These are phyloP conservation scores for Ceratina calcarata DNA, from an alignment of 1,140 invertebrate species.

Conservation along the genomic window DNA sequence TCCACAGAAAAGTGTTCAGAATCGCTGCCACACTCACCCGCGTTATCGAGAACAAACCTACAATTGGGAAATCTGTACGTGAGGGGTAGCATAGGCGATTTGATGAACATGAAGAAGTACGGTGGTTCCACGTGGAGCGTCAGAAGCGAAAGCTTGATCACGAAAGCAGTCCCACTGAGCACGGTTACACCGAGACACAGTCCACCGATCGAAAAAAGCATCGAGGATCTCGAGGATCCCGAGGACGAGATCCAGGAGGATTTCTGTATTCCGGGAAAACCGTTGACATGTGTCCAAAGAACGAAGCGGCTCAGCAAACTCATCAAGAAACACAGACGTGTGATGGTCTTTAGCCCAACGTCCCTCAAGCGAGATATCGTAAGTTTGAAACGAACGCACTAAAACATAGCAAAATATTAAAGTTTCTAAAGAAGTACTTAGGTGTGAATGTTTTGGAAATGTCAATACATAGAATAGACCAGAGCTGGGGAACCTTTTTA, in stretches of 20 bases:
- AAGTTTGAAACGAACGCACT: conserved; percentile 22
- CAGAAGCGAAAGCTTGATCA: conserved; percentile 84
- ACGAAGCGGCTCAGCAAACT: conserved; percentile 85
- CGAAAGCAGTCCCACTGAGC: conserved; percentile 85
- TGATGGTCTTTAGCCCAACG: conserved; percentile 49
- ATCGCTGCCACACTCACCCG: conserved; percentile 81
- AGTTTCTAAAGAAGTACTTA: too few relatives aligned
- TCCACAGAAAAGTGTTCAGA: conserved; percentile 80
- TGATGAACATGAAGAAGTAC: conserved; percentile 88
- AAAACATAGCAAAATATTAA: too few relatives aligned
- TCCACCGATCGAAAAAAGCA: conserved; percentile 67
- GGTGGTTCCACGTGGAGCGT: conserved; percentile 86
- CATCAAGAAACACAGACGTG: conserved; percentile 79
- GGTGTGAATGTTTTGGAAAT: too few relatives aligned
- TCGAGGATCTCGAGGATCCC: conserved; percentile 73
- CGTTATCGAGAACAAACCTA: conserved; percentile 80
- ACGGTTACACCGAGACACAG: conserved; percentile 83
- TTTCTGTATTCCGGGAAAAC: conserved; percentile 52
- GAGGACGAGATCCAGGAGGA: conserved; percentile 75
- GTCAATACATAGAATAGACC: too few relatives aligned
- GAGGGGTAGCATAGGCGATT: conserved; percentile 86
- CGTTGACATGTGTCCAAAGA: conserved; percentile 84
- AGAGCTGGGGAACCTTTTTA: too few relatives aligned
- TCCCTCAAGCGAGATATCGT: conserved; percentile 39
- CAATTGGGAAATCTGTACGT: conserved; percentile 77